Base-by-base conservation (phyloP, 1,140 invertebrate species). In the Melanaphis sacchari region DNA sequence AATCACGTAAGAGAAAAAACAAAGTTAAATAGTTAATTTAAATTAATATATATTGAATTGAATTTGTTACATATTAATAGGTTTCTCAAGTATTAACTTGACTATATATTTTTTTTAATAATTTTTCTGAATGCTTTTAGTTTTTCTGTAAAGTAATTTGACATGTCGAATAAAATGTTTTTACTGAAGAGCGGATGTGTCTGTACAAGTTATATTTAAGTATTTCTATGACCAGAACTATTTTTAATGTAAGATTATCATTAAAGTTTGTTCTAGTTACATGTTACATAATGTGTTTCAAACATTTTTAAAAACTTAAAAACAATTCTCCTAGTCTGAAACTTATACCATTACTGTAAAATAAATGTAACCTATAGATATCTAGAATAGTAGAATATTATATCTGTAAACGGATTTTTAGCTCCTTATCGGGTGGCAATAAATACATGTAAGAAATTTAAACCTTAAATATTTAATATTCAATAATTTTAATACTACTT, bases 111-210 rank as follows among this genome's bases (percentile, higher is more conserved):
- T 5, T 66, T 41, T 52, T 46, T 40, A 38, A 22, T 11, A n/a
- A 40, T 89, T 26, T 89, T 89, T 54, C 36, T 89, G 31, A 89
- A 89, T 54, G 88, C 88, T 89, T 89, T 89, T 89, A 89, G 46
- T 54, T 54, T 88, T 88, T 26, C 31, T 15, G 2, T 38, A 89
- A 89, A 54, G 52, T 21, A 88, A 88, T 46, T 46, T 7, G 40
- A 87, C 84, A 46, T 49, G 31, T 46, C 8, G n/a, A 88, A 89
- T 26, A 54, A 89, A 89, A 89, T 38, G 46, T 88, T 46, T 38
- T 38, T 38, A 54, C 49, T 54, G 21, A 52, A 49, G 36, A 2
- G n/a, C 11, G 46, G n/a, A 89, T 38, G 43, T 52, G 43, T 52
- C 87, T 54, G 9, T 54, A 40, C 36, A 26, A 89, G 46, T 89